Evolutionary conservation across 2,113 vertebrate species (phyloP).

Genomic region (Pelvicachromis taeniatus): DNA sequence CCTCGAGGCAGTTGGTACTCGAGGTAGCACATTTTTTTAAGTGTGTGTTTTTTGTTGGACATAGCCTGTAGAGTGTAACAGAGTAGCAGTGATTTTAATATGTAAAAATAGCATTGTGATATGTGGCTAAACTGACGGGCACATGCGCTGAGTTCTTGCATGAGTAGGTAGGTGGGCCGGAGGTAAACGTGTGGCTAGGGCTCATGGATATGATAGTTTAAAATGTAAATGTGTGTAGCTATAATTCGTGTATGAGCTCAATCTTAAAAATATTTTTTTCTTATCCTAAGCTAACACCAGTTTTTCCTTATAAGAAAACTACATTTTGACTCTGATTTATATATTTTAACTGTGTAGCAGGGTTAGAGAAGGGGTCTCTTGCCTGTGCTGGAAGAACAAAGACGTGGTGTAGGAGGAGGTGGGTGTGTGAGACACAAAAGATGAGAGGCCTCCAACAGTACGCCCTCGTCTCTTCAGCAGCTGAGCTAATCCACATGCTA

Average conservation of each 20-base stretch:
- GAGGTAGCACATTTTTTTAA: neutral
- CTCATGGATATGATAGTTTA: neutral
- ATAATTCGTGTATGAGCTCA: neutral
- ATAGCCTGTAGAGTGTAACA: neutral
- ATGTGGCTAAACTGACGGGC: neutral
- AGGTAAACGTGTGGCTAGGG: neutral
- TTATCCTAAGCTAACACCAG: neutral
- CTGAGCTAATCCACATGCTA: conserved; percentile 43
- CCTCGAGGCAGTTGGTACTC: neutral
- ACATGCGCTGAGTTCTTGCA: neutral
- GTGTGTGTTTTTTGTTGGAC: neutral
- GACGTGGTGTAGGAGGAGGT: neutral
- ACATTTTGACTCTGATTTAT: neutral
- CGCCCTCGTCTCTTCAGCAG: conserved; percentile 22
- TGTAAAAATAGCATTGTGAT: neutral
- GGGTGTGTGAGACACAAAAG: conserved; percentile 39
- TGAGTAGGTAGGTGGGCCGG: neutral
- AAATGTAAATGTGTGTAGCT: neutral
- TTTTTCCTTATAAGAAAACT: neutral
- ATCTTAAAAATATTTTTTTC: neutral
- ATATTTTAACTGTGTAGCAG: neutral
- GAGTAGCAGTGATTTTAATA: neutral
- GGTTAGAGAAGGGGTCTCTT: neutral
- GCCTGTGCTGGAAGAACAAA: conserved; percentile 31
- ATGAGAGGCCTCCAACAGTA: neutral